phyloP scores from a whole-genome alignment of 2,113 vertebrate genomes.

The Limanda limanda region DNA sequence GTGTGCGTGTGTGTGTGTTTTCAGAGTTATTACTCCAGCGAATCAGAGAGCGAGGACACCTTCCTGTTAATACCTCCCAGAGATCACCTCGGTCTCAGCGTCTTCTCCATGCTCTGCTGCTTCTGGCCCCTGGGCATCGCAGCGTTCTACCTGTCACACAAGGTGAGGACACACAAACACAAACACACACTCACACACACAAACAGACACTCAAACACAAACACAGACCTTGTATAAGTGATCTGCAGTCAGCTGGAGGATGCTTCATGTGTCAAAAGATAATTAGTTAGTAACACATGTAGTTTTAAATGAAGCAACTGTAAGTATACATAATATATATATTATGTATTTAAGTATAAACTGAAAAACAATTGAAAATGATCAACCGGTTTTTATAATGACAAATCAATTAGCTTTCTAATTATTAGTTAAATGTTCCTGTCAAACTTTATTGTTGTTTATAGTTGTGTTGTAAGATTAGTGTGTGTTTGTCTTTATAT shows the following conservation, averaged over 20 bases:
- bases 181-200: not conserved
- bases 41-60: slow-evolving; percentile 94
- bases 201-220: not conserved
- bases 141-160: slow-evolving; percentile 93
- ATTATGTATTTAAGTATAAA: not conserved
- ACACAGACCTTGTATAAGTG: not conserved
- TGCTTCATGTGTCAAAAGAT: not conserved
- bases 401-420: not conserved
- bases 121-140: slow-evolving; percentile 97
- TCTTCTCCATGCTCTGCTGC: slow-evolving; percentile 98
- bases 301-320: too few species aligned
- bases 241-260: not conserved
- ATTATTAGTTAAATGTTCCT: not conserved
- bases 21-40: slow-evolving; percentile 94
- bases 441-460: not conserved
- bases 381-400: not conserved
- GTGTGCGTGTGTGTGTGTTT: slow-evolving; percentile 25
- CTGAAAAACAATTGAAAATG: not conserved
- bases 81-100: slow-evolving; percentile 92
- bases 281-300: too few species aligned
- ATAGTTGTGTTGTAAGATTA: not conserved
- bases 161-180: slow-evolving; percentile 78
- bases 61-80: slow-evolving; percentile 93
- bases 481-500: not conserved
- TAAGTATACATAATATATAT: too few species aligned